Conservation (phyloP, 2,888 invertebrate genomes). For the Schizotus pectinicornis region DNA sequence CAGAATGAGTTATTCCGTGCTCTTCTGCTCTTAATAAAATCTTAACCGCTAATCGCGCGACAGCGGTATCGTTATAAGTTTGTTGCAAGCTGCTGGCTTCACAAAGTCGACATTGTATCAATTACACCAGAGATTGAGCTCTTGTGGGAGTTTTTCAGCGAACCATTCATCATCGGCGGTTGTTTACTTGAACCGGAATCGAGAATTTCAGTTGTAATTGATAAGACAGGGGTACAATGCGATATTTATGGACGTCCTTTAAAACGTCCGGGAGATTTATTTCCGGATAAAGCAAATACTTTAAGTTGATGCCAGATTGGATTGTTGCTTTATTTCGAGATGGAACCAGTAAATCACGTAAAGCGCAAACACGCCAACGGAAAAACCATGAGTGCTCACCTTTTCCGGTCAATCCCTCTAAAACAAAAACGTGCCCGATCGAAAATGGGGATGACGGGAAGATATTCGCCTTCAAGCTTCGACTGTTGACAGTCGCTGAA, state of each 20-base stretch:
- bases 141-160: conserved; percentile 8
- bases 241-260: conserved; percentile 4
- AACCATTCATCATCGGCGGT: background rate
- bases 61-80: conserved; percentile 12
- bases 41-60: conserved; percentile 27
- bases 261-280: conserved; percentile 8
- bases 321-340: background rate
- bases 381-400: too few species aligned
- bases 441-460: too few species aligned
- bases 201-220: too few species aligned
- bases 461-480: too few species aligned
- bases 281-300: conserved; percentile 6
- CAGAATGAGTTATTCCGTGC: conserved; percentile 28
- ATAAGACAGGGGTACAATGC: background rate
- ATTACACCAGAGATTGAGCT: conserved; percentile 4
- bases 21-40: conserved; percentile 30
- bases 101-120: conserved; percentile 12
- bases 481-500: too few species aligned
- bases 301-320: background rate
- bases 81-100: background rate
- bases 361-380: too few species aligned
- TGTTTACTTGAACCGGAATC: too few species aligned
- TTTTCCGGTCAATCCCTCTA: too few species aligned
- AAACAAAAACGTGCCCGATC: too few species aligned
- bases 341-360: too few species aligned